Evolutionary conservation across 2,888 invertebrate genomes (phyloP), one percentile per base, ranked within the genome.

Genomic region (Smittia sp.): DNA sequence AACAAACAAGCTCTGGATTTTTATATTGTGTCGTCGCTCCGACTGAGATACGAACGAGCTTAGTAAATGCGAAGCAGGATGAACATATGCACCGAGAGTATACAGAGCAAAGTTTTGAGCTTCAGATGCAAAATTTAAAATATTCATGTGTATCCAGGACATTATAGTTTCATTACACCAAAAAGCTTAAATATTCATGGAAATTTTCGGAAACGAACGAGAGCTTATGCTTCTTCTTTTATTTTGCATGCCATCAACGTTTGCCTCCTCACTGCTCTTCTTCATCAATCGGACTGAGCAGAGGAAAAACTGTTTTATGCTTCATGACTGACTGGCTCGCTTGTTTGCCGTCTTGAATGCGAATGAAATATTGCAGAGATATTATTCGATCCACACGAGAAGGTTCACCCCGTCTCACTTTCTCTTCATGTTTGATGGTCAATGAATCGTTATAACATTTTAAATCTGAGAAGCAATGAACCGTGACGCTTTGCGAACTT

Each of bases 111-210:
- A 65, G 11, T 13, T 11, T 65, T n/a, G 11, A 58, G 20, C 18
- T 3, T 46, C 65, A 25, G 18, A 67, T 67, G 67, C 67, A 67
- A 65, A 65, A 41, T 39, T 39, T 67, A 22, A 67, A 41, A 67
- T 67, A 67, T 67, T 67, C 67, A 67, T 46, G 46, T 46, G 46
- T 46, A 67, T 22, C 67, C 20, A 67, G 27, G 67, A 67, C 7
- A 67, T 67, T 32, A 67, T 67, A 39, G 67, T 67, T 67, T 67
- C 67, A 67, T 67, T 67, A 67, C 41, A 67, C 67, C 38, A 65
- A 4, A 67, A 67, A 67, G 39, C 22, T 67, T 67, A 67, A 67
- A 67, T 67, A 67, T 67, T 67, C 67, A 67, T 67, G 18, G 27
- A 27, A 65, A 15, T n/a, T 65, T 24, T 65, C 3, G 11, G 13